A percentile compares a stretch with the other conserved stretches of the same genome.
Evolutionary conservation across 2,888 invertebrate species (phyloP).

Genomic region (Eurytoma adleriae): DNA sequence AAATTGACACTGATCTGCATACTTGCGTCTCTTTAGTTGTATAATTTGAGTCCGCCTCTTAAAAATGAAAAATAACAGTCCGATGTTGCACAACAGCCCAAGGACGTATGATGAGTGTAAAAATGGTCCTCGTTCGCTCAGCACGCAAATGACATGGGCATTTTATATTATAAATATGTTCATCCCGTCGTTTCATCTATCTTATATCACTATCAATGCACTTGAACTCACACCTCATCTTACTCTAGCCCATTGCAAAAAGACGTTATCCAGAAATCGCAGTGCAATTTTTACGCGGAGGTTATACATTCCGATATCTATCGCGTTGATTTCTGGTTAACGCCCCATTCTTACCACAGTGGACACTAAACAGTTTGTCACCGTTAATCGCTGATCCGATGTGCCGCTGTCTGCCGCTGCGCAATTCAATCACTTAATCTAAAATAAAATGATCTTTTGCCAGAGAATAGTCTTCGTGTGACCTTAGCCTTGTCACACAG

Average conservation of each 20-base stretch:
- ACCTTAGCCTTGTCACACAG: too few relatives aligned
- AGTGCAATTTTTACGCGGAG: background rate
- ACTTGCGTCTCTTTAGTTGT: too few relatives aligned
- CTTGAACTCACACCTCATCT: conserved; percentile 66
- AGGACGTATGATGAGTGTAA: background rate
- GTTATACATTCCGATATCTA: background rate
- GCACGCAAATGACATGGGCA: conserved; percentile 59
- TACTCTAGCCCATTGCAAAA: conserved; percentile 62
- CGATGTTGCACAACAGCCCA: too few relatives aligned
- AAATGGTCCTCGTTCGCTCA: conserved; percentile 61
- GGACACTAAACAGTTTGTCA: conserved; percentile 66
- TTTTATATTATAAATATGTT: conserved; percentile 63
- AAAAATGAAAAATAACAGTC: too few relatives aligned
- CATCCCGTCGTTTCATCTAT: conserved; percentile 62
- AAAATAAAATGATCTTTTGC: conserved; percentile 13
- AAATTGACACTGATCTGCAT: conserved; percentile 1
- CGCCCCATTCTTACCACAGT: conserved; percentile 62
- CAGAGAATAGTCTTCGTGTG: too few relatives aligned
- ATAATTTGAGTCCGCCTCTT: too few relatives aligned
- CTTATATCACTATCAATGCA: conserved; percentile 64
- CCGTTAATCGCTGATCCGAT: conserved; percentile 25
- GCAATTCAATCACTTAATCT: background rate
- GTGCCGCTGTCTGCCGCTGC: too few relatives aligned
- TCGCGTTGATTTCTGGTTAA: conserved; percentile 62
- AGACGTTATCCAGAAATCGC: conserved; percentile 62